Conservation (phyloP, 1,140 invertebrate genomes). For the Bombus terrestris region DNA sequence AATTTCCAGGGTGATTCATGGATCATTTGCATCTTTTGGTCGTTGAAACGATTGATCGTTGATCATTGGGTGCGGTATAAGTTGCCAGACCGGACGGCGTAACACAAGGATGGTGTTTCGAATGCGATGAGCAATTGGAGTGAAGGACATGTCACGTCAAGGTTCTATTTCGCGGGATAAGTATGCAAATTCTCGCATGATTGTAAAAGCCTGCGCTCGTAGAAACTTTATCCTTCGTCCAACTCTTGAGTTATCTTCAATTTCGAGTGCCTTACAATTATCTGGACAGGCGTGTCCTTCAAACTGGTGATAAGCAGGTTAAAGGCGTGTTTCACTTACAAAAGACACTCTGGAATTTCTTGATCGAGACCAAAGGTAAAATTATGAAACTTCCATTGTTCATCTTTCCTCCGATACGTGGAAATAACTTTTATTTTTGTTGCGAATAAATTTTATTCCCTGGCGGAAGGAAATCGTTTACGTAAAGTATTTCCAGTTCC, state of each 20-base stretch:
- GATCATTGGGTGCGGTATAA: neutral
- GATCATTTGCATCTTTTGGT: neutral
- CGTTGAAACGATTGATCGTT: neutral
- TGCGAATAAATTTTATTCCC: neutral
- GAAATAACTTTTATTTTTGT: neutral
- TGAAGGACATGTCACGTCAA: conserved; percentile 4
- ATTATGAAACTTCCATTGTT: neutral
- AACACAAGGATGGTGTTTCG: neutral
- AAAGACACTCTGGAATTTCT: neutral
- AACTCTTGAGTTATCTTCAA: neutral
- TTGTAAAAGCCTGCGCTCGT: neutral
- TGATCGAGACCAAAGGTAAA: neutral
- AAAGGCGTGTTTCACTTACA: neutral
- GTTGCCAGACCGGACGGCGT: neutral
- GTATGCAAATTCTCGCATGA: neutral
- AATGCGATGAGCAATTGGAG: neutral
- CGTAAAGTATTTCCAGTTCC: conserved; percentile 11
- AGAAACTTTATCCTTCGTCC: neutral
- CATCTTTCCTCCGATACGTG: neutral
- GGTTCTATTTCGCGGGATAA: neutral
- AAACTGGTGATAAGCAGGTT: conserved; percentile 15
- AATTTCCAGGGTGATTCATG: neutral
- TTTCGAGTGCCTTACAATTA: neutral
- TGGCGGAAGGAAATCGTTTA: neutral
- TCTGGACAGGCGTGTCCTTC: conserved; percentile 7